A percentile compares a stretch with the other conserved stretches of the same genome.
These are phyloP conservation scores for Pyrochroa serraticornis DNA, from an alignment of 2,888 invertebrate species.

Conservation along the genomic window DNA sequence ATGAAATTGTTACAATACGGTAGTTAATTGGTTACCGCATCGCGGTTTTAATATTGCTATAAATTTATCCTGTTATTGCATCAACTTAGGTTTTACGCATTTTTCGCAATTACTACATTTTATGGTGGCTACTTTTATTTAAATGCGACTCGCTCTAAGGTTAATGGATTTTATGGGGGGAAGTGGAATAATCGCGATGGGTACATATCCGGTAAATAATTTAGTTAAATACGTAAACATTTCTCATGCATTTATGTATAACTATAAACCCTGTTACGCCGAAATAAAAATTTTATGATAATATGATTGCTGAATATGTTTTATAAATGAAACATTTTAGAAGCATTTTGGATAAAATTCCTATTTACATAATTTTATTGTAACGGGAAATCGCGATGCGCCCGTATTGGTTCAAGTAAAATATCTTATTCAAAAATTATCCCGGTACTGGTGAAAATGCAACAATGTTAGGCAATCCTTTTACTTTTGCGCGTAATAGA, in stretches of 20 bases:
- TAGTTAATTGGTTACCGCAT: too few relatives aligned
- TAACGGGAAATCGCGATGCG: conserved; percentile 40
- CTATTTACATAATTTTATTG: conserved; percentile 54
- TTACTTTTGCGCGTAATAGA: conserved; percentile 23
- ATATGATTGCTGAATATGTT: conserved; percentile 50
- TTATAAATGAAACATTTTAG: conserved; percentile 53
- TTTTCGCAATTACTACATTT: too few relatives aligned
- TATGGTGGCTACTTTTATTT: neutral
- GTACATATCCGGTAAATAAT: conserved; percentile 32
- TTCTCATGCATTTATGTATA: conserved; percentile 46
- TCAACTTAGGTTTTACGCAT: too few relatives aligned
- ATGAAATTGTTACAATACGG: too few relatives aligned
- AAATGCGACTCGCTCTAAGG: neutral
- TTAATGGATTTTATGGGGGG: conserved; percentile 3
- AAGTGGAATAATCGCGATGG: conserved; percentile 1
- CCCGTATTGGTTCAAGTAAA: conserved; percentile 31
- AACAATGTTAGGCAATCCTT: conserved; percentile 16
- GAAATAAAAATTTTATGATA: conserved; percentile 51
- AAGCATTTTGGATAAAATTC: conserved; percentile 50
- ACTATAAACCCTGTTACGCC: conserved; percentile 42
- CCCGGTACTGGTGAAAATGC: conserved; percentile 16
- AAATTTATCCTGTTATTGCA: too few relatives aligned
- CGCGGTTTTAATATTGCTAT: too few relatives aligned
- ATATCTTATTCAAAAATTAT: conserved; percentile 36
- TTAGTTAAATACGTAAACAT: conserved; percentile 37